Evolutionary conservation across 2,113 vertebrate species (phyloP).

Genomic region (Erinaceus europaeus): DNA sequence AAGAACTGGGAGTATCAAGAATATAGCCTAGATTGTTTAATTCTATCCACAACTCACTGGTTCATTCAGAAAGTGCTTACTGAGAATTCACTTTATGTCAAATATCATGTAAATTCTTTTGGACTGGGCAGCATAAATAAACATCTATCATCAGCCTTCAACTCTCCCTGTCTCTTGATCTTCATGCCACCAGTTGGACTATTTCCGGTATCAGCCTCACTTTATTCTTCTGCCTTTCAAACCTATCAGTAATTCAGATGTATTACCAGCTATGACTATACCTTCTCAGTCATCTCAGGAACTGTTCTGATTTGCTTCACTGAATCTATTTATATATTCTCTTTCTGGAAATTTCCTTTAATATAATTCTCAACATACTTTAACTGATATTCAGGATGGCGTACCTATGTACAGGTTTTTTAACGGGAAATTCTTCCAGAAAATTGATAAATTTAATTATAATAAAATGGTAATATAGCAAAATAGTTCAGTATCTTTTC

Average conservation of each 20-base stretch:
- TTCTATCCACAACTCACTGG: neutral
- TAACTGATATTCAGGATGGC: neutral
- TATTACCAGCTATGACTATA: neutral
- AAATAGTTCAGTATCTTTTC: accelerated
- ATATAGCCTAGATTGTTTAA: too few species aligned
- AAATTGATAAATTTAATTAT: neutral
- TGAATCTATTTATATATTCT: neutral
- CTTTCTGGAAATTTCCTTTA: neutral
- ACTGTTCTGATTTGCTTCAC: neutral
- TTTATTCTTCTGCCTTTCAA: neutral
- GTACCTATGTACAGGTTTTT: neutral
- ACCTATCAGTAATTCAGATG: accelerated
- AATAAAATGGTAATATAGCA: accelerated
- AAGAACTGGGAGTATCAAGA: too few species aligned
- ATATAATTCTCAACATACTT: too few species aligned
- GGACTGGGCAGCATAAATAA: neutral
- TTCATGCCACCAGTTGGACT: neutral
- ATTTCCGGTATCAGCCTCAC: neutral
- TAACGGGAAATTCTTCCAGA: neutral
- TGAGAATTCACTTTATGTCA: accelerated
- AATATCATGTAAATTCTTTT: accelerated
- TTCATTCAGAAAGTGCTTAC: neutral
- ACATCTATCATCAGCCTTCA: neutral
- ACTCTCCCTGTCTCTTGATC: accelerated
- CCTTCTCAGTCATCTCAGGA: accelerated